These are phyloP conservation scores for Falco punctatus DNA, from an alignment of 2,113 vertebrate species.

Conservation along the genomic window DNA sequence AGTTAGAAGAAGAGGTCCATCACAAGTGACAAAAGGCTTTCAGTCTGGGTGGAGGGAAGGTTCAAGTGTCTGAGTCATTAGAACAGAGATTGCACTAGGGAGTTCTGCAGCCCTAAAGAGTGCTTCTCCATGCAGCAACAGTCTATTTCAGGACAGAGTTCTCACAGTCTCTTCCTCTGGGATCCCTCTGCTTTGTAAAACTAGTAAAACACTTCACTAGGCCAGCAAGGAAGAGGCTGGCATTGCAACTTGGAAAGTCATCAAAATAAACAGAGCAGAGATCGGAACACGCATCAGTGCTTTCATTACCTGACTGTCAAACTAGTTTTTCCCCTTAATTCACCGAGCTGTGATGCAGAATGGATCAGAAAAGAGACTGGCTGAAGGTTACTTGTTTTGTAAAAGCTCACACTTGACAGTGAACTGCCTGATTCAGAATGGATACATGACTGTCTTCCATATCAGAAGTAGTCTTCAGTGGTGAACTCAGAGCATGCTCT, in stretches of 20 bases:
- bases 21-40: background rate
- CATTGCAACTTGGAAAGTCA: background rate
- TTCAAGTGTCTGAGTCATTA: background rate
- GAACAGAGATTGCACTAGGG: background rate
- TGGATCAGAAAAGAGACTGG: background rate
- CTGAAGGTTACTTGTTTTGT: background rate
- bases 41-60: background rate
- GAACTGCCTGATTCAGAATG: background rate
- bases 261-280: background rate
- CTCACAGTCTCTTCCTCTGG: background rate
- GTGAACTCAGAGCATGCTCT: background rate
- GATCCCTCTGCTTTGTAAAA: background rate
- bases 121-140: background rate
- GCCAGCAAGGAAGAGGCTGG: background rate
- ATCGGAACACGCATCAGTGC: background rate
- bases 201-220: background rate
- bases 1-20: background rate
- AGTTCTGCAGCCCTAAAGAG: background rate
- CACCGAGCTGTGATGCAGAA: background rate
- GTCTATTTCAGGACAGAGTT: background rate
- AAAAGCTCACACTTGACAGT: background rate
- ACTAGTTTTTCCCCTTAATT: background rate
- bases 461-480: background rate
- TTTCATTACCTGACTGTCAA: background rate
- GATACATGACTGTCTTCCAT: background rate